Base-by-base conservation (phyloP, 2,797 vertebrate genomes). In the Ptychobarbus kaznakovi region DNA sequence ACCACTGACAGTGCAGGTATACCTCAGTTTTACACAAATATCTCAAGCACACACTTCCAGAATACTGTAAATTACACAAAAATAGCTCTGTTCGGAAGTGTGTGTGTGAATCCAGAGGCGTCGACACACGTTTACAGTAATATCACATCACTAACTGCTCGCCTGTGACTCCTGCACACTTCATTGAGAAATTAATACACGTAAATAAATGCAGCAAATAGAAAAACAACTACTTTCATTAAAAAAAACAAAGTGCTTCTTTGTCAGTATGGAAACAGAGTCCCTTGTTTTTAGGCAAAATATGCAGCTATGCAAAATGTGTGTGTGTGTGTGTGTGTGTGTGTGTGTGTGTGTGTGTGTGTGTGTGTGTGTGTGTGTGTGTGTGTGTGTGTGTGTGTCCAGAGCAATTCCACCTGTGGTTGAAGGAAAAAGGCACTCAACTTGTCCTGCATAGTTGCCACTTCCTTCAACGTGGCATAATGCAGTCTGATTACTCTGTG, bases 381-480 rank as follows among this genome's bases (percentile, higher is more conserved):
- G 70, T 87, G 85, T 88, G 65, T 88, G 83, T 87, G 86, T 79
- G 76, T 85, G 85, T 90, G 85, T 88, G 79, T 91, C 84, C 89
- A 94, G 94, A 94, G 94, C 96, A 96, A 94, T 94, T 95, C 95
- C 95, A 94, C 96, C 96, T 95, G 96, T 96, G 95, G 96, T 97
- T 97, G 96, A 97, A 96, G 94, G 91, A 94, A 96, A 96, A 98
- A 99, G 97, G 97, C 97, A 98, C 97, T 98, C 97, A 94, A 96
- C 96, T 95, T 94, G 92, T 92, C 90, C 94, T 91, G 92, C 94
- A 94, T 91, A 82, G 90, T 91, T 91, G 92, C 94, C 92, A 94
- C 91, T 87, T 89, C 85, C 25, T 89, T 87, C 87, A 86, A 18
- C 88, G 90, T 93, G 92, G 92, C 91, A 91, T 84, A 84, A 92